Percentiles rank a stretch among this genome's conserved stretches.
Conservation (phyloP, 2,797 vertebrate species). For the Peromyscus nudipes region DNA sequence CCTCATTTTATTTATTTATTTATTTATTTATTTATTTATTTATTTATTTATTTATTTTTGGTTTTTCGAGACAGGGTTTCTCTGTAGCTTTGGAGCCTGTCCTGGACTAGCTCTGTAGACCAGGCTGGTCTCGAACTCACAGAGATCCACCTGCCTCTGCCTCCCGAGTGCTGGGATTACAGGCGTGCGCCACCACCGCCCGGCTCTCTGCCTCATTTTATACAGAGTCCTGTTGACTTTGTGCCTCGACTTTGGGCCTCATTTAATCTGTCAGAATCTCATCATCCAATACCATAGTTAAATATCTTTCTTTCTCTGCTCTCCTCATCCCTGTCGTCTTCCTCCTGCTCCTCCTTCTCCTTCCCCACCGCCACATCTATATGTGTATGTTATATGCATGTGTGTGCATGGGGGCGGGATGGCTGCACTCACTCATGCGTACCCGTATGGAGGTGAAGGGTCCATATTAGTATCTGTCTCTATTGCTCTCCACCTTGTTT, state of each 20-base stretch:
- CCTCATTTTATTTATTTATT: neutral
- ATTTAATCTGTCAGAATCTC: neutral
- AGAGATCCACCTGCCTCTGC: too few species aligned
- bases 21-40: too few species aligned
- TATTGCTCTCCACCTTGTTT: neutral
- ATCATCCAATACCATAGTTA: neutral
- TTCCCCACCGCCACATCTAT: too few species aligned
- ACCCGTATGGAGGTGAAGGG: neutral
- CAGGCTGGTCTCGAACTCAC: too few species aligned
- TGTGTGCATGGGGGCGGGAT: neutral
- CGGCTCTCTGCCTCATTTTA: neutral
- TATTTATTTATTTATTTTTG: too few species aligned
- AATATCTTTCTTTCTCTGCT: neutral
- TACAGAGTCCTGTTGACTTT: neutral
- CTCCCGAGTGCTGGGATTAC: too few species aligned
- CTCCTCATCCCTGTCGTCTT: neutral
- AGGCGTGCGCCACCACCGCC: too few species aligned
- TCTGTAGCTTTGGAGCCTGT: too few species aligned
- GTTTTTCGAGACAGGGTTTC: too few species aligned
- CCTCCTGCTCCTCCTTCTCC: neutral
- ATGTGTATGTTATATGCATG: neutral
- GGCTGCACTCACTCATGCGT: neutral
- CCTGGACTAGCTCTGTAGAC: too few species aligned
- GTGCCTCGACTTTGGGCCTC: neutral
- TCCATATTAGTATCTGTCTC: neutral